Conservation (phyloP, 2,113 vertebrate species). For the Rhinolophus ferrumequinum region DNA sequence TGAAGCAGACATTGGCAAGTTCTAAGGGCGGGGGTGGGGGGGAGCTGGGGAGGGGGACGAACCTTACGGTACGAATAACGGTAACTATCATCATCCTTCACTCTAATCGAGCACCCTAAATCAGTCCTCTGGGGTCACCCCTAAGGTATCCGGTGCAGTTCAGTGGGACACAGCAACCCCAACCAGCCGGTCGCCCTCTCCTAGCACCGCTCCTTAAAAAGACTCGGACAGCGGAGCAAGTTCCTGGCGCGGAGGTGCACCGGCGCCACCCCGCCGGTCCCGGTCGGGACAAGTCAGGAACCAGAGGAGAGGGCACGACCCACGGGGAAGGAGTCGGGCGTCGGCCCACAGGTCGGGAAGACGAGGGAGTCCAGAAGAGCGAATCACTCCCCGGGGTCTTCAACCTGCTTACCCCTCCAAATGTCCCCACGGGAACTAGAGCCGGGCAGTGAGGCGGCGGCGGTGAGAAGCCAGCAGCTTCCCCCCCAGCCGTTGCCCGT, state of each 20-base stretch:
- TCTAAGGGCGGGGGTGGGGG: background rate
- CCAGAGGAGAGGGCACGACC: background rate
- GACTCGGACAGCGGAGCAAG: background rate
- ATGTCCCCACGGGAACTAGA: background rate
- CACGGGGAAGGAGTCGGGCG: too few species aligned
- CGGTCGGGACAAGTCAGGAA: too few species aligned
- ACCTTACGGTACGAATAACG: background rate
- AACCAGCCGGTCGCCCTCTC: background rate
- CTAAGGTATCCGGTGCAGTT: background rate
- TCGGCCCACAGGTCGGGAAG: background rate
- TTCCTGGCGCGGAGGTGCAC: background rate
- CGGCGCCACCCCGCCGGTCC: background rate
- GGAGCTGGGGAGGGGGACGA: too few species aligned
- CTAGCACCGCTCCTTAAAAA: background rate
- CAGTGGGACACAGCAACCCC: background rate
- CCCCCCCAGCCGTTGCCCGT: accelerated
- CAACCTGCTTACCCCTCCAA: too few species aligned
- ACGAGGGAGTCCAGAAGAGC: background rate
- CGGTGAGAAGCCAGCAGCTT: accelerated
- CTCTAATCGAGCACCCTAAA: background rate
- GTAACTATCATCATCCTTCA: background rate
- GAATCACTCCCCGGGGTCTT: background rate
- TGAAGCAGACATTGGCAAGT: background rate
- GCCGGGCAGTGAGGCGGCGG: accelerated
- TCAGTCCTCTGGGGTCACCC: background rate